These are phyloP conservation scores for Trypoxylon attenuatum DNA, from an alignment of 2,888 invertebrate genomes.

Conservation along the genomic window DNA sequence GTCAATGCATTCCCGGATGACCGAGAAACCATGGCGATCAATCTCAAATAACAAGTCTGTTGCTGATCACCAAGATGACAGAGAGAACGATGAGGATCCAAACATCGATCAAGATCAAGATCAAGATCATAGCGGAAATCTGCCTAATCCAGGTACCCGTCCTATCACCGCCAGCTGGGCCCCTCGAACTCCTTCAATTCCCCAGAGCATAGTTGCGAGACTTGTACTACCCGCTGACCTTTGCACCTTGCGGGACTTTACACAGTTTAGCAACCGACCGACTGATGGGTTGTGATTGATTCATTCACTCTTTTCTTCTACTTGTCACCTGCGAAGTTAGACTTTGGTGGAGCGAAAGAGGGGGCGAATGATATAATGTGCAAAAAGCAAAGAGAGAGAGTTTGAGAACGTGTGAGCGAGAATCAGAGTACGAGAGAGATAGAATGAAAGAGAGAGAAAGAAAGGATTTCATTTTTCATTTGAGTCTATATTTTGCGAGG, in stretches of 20 bases:
- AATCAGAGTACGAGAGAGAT: slow-evolving; percentile 31
- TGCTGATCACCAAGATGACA: slow-evolving; percentile 56
- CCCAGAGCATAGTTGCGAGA: slow-evolving; percentile 43
- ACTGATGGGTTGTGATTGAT: too few species aligned
- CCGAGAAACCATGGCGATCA: slow-evolving; percentile 42
- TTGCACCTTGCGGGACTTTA: slow-evolving; percentile 45
- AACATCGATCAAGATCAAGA: slow-evolving; percentile 66
- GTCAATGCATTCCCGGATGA: slow-evolving; percentile 33
- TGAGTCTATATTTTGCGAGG: slow-evolving; percentile 22
- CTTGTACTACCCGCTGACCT: slow-evolving; percentile 42
- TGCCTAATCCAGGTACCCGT: slow-evolving; percentile 74
- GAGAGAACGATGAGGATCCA: slow-evolving; percentile 55
- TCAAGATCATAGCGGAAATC: slow-evolving; percentile 69
- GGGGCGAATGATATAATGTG: too few species aligned
- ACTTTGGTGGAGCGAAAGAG: too few species aligned
- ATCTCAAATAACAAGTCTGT: slow-evolving; percentile 55
- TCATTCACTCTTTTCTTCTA: slow-evolving; percentile 41
- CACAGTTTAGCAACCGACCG: slow-evolving; percentile 38
- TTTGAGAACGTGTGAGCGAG: slow-evolving; percentile 19
- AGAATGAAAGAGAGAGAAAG: slow-evolving; percentile 31
- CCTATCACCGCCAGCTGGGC: slow-evolving; percentile 57
- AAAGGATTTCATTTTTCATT: slow-evolving; percentile 47
- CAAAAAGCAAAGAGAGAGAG: slow-evolving; percentile 33
- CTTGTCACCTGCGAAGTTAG: slow-evolving; percentile 38
- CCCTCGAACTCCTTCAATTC: slow-evolving; percentile 33